A percentile compares a stretch with the other conserved stretches of the same genome.
Conservation (phyloP, 2,888 invertebrate species). For the Charanyca ferruginea region DNA sequence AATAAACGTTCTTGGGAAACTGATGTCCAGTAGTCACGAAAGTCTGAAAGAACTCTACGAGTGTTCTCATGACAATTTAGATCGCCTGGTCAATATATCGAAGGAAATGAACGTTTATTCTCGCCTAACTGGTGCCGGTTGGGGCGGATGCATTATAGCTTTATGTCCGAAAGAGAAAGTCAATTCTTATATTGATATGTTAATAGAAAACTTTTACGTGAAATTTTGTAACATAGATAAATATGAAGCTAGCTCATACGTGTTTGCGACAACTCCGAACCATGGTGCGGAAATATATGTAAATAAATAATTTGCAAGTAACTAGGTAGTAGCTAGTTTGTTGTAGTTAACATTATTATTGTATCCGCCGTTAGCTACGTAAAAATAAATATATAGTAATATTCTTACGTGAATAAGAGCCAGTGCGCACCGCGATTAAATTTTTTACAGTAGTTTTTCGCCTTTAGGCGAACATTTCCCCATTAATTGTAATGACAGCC, state of each 20-base stretch:
- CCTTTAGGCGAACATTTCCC: too few species aligned
- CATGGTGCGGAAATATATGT: slow-evolving; percentile 92
- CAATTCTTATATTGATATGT: slow-evolving; percentile 92
- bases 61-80: slow-evolving; percentile 97
- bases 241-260: slow-evolving; percentile 90
- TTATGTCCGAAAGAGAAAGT: slow-evolving; percentile 93
- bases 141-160: slow-evolving; percentile 99
- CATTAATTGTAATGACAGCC: too few species aligned
- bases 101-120: slow-evolving; percentile 94
- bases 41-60: slow-evolving; percentile 97
- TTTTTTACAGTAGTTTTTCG: too few species aligned
- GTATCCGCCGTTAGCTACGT: neutral
- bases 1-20: slow-evolving; percentile 92
- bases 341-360: neutral
- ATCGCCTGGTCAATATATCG: slow-evolving; percentile 95
- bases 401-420: neutral
- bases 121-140: slow-evolving; percentile 99
- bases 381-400: neutral
- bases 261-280: slow-evolving; percentile 95
- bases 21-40: slow-evolving; percentile 97
- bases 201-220: slow-evolving; percentile 94
- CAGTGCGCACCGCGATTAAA: neutral
- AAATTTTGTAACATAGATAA: slow-evolving; percentile 88
- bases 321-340: neutral
- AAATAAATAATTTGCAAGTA: slow-evolving; percentile 34